Base-by-base conservation (phyloP, 2,888 invertebrate genomes). In the Calameuta filiformis region DNA sequence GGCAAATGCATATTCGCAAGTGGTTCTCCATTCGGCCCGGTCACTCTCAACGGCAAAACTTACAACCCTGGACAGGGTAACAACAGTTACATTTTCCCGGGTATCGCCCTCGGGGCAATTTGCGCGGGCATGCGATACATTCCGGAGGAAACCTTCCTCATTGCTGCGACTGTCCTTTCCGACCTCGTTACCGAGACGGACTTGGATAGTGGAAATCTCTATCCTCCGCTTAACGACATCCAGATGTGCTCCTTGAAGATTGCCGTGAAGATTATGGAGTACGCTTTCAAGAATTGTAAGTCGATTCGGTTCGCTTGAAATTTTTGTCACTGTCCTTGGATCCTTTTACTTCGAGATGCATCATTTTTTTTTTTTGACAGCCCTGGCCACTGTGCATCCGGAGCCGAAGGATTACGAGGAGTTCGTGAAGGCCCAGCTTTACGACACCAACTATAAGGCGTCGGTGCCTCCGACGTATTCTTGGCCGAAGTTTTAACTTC, bases 61-160 rank as follows among this genome's bases (percentile, higher is more conserved):
- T 96, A 94, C 90, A 92, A 95, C 87, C 98, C 99, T 0, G 99
- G 99, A 0, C 99, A 99, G 92, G 99, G 99, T 80, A 99, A 99
- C 93, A 99, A 99, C 93, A 95, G 98, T 0, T 99, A 99, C 93
- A 98, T 99, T 92, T 98, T 98, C 94, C 99, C 99, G 31, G 99
- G 99, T 4, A 94, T 98, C 84, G 98, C 98, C 35, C 94, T 99
- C 73, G 99, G 97, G 81, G 95, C 96, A 78, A 95, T 99, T 84
- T 95, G 96, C 87, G 96, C 97, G 83, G 98, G 98, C 77, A 95
- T 98, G 92, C 93, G 96, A 85, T 97, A 96, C 88, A 97, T 99
- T 90, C 95, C 96, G 23, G 98, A 99, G 89, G 96, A 97, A 86
- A 94, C 97, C 81, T 98, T 99, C 94, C 94, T 99, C 79, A 94